These are phyloP conservation scores for Tetramorium parvispinum DNA, from an alignment of 1,140 invertebrate genomes.

Conservation along the genomic window DNA sequence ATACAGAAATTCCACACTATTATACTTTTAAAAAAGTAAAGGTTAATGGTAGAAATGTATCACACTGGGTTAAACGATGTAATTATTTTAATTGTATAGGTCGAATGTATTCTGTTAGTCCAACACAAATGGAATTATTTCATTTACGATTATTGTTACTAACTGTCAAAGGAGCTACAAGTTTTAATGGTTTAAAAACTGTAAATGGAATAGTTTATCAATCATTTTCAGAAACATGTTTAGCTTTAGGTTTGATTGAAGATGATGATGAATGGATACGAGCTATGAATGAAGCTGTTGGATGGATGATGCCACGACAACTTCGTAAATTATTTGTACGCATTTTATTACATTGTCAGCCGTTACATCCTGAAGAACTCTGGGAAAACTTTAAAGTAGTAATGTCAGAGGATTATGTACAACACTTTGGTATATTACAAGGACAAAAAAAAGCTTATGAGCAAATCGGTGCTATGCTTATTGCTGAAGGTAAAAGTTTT, in stretches of 20 bases:
- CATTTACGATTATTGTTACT: neutral
- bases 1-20: no score
- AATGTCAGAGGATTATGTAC: neutral
- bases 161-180: neutral
- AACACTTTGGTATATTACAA: neutral
- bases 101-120: no score
- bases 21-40: no score
- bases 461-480: neutral
- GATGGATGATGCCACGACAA: neutral
- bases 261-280: neutral
- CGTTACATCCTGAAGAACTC: neutral
- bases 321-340: neutral
- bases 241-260: neutral
- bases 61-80: no score
- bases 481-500: neutral
- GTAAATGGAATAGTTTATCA: neutral
- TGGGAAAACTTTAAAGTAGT: neutral
- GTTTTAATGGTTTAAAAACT: neutral
- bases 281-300: neutral
- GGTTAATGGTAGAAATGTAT: no score
- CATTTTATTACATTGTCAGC: neutral
- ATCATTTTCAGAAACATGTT: neutral
- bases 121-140: no score
- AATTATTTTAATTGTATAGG: no score
- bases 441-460: neutral